Evolutionary conservation across 2,113 vertebrate species (phyloP).

Genomic region (Leptosomus discolor): DNA sequence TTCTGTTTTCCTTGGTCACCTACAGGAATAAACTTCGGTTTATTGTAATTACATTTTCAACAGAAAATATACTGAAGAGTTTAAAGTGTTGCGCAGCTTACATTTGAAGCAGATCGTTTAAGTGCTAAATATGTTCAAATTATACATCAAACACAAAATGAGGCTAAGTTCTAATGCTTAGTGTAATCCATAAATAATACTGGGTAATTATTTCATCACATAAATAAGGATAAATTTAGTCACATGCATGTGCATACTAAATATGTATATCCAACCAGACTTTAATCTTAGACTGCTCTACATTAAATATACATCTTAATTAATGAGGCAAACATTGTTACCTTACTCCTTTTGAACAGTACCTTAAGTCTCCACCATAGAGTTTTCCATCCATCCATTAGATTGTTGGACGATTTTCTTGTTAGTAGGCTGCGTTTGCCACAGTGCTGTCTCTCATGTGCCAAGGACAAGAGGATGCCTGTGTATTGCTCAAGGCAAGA

Average conservation of each 20-base stretch:
- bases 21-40: background rate
- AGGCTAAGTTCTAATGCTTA: background rate
- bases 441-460: background rate
- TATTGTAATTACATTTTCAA: background rate
- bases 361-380: background rate
- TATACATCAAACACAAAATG: slow-evolving; percentile 14
- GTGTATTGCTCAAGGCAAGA: background rate
- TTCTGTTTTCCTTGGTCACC: background rate
- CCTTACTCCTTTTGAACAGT: background rate
- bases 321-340: background rate
- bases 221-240: background rate
- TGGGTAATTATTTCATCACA: background rate
- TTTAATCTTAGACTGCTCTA: background rate
- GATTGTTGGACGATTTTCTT: background rate
- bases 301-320: background rate
- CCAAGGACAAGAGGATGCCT: background rate
- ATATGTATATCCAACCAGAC: background rate
- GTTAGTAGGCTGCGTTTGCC: background rate
- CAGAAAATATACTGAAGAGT: background rate
- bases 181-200: background rate
- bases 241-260: rapidly evolving
- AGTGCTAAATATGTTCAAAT: background rate
- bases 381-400: background rate
- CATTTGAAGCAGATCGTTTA: background rate
- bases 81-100: background rate